Evolutionary conservation across 2,888 invertebrate genomes (phyloP).

Genomic region (Melikaiella ostensackeni): DNA sequence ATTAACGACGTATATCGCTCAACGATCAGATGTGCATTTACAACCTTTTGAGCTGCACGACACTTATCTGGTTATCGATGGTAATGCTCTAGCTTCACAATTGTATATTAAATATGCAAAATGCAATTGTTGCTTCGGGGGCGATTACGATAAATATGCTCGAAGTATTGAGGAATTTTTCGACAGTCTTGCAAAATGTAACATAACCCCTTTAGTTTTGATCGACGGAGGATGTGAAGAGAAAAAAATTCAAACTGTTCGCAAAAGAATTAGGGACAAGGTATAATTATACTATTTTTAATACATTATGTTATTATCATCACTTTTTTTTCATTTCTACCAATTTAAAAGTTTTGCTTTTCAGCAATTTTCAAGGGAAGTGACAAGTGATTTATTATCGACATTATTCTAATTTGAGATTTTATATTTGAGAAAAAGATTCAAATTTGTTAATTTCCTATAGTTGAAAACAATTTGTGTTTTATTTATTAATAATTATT

Average conservation of each 20-base stretch:
- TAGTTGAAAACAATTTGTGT: no score
- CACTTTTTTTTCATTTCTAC: no score
- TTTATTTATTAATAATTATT: no score
- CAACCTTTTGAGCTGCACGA: conserved; percentile 83
- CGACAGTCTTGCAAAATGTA: conserved; percentile 83
- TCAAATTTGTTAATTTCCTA: no score
- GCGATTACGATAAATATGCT: conserved; percentile 90
- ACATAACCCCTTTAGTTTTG: conserved; percentile 85
- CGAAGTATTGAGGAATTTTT: conserved; percentile 84
- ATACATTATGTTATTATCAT: not conserved
- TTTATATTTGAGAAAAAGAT: no score
- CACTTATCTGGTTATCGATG: conserved; percentile 87
- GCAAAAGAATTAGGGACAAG: conserved; percentile 81
- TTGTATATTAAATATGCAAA: conserved; percentile 82
- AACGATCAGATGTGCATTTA: conserved; percentile 82
- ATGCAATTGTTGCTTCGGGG: conserved; percentile 87
- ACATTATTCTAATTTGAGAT: no score
- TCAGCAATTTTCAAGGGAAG: no score
- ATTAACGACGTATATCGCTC: conserved; percentile 87
- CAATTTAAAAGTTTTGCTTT: no score
- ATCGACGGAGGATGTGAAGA: conserved; percentile 89
- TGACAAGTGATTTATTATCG: no score
- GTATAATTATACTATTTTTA: no score
- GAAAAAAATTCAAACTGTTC: conserved; percentile 84
- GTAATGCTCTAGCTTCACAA: conserved; percentile 86